Evolutionary conservation across 2,113 vertebrate genomes (phyloP).

Genomic region (Rutilus rutilus): DNA sequence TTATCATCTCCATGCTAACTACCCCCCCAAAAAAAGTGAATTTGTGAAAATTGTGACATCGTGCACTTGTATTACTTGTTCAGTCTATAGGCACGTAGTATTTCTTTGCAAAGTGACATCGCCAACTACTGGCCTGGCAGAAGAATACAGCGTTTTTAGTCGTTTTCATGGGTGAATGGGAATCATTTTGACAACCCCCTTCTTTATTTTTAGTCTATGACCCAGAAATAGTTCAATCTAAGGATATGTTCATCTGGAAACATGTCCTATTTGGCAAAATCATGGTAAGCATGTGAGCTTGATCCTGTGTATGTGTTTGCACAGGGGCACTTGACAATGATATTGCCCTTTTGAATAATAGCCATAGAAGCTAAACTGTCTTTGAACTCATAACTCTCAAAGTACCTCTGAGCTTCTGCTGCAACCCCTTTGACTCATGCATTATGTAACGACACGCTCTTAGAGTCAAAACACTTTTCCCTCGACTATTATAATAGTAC

Average conservation of each 20-base stretch:
- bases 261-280: too few species aligned
- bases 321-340: constrained; percentile 5
- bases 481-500: neutral
- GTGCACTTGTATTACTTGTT: too few species aligned
- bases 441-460: constrained; percentile 10
- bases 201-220: neutral
- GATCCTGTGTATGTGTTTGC: neutral
- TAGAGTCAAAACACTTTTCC: constrained; percentile 20
- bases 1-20: too few species aligned
- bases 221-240: neutral
- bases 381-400: constrained; percentile 14
- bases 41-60: too few species aligned
- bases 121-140: too few species aligned
- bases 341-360: constrained; percentile 4
- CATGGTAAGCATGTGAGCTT: neutral
- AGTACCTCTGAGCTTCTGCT: constrained; percentile 2
- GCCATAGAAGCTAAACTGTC: neutral
- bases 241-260: neutral
- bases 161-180: too few species aligned
- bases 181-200: too few species aligned
- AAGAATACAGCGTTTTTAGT: too few species aligned
- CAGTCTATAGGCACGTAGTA: too few species aligned
- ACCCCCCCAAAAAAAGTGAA: too few species aligned
- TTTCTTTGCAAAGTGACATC: too few species aligned
- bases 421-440: neutral